These are phyloP conservation scores for Sclerurus mexicanus DNA, from an alignment of 2,113 vertebrate genomes.

Conservation along the genomic window DNA sequence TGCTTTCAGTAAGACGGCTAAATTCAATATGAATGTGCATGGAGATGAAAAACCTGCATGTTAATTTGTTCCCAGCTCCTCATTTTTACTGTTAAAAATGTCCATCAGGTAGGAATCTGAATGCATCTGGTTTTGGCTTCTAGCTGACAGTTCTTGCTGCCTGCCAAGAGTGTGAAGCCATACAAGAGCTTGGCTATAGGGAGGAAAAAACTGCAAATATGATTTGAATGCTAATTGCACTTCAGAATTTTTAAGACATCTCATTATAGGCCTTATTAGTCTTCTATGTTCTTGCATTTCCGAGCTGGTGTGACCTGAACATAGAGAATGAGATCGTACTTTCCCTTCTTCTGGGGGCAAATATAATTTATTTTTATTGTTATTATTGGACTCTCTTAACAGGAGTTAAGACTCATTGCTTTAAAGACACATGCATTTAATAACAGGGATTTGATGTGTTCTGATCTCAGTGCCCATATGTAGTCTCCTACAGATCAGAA, in stretches of 20 bases:
- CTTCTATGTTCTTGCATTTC: background rate
- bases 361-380: background rate
- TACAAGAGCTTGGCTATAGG: background rate
- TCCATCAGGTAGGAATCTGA: background rate
- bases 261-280: background rate
- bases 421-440: conserved; percentile 42
- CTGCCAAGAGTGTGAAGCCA: background rate
- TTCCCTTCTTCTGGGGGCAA: background rate
- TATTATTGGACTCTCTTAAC: background rate
- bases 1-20: background rate
- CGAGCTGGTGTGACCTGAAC: background rate
- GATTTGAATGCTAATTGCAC: background rate
- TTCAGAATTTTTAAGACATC: background rate
- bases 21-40: background rate
- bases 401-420: conserved; percentile 9
- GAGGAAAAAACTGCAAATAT: background rate
- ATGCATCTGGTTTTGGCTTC: background rate
- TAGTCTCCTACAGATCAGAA: conserved; percentile 36
- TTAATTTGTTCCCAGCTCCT: background rate
- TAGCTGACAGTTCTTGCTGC: background rate
- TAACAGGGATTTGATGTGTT: conserved; percentile 10
- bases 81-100: background rate
- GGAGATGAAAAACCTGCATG: background rate
- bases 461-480: conserved; percentile 18
- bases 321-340: background rate